Evolutionary conservation across 2,113 vertebrate genomes (phyloP).

Genomic region (Benitochromis conjunctus): DNA sequence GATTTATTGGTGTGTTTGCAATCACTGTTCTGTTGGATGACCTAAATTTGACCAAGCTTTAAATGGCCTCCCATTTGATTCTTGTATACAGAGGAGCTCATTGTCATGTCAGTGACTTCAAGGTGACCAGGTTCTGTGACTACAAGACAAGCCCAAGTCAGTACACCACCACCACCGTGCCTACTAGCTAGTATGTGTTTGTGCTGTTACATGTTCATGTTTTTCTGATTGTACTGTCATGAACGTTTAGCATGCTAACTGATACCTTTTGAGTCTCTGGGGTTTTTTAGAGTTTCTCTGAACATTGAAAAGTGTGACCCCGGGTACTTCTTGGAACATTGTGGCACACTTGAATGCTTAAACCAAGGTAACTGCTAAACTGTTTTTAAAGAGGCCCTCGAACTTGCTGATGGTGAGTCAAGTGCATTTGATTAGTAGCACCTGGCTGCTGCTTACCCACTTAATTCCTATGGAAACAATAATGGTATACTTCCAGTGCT

Average conservation of each 20-base stretch:
- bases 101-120: not conserved
- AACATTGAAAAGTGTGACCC: not conserved
- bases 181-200: too few species aligned
- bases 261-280: not conserved
- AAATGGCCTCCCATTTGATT: not conserved
- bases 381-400: too few species aligned
- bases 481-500: not conserved
- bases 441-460: not conserved
- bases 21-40: not conserved
- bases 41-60: not conserved
- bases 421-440: not conserved
- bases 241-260: not conserved
- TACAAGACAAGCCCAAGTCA: not conserved
- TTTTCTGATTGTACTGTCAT: not conserved
- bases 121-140: not conserved
- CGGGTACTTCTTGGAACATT: not conserved
- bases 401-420: too few species aligned
- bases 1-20: not conserved
- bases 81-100: not conserved
- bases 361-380: not conserved
- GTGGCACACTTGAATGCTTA: not conserved
- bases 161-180: not conserved
- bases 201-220: not conserved
- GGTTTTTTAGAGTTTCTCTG: not conserved
- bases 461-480: accelerated